These are phyloP conservation scores for Bombus balteatus DNA, from an alignment of 1,140 invertebrate genomes.

Conservation along the genomic window DNA sequence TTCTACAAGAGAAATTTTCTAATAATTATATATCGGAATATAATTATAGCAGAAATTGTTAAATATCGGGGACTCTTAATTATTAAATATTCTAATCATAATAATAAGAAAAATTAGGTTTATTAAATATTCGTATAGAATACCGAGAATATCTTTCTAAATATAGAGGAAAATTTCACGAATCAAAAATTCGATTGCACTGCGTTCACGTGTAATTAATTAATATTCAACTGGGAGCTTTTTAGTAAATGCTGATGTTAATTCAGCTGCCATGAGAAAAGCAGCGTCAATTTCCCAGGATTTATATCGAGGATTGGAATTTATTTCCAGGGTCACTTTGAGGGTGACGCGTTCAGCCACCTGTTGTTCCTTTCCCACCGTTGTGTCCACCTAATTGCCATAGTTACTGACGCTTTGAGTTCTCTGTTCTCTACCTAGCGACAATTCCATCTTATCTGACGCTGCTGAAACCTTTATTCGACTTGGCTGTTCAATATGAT, in stretches of 20 bases:
- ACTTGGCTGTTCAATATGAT: too few relatives aligned
- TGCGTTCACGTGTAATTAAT: background rate
- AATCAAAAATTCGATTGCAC: background rate
- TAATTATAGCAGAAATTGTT: too few relatives aligned
- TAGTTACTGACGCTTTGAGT: background rate
- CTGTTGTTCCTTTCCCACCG: conserved; percentile 29
- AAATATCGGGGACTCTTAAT: too few relatives aligned
- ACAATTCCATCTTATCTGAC: background rate
- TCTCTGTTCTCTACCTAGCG: background rate
- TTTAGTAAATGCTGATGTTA: background rate
- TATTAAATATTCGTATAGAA: too few relatives aligned
- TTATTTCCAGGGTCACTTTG: background rate
- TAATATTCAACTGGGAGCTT: background rate
- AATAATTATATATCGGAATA: too few relatives aligned
- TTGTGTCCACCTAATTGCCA: background rate
- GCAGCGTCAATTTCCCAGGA: background rate
- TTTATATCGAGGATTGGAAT: conserved; percentile 2
- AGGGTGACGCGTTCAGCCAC: conserved; percentile 25
- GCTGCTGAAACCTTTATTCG: background rate
- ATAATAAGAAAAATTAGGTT: too few relatives aligned
- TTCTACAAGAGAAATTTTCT: too few relatives aligned
- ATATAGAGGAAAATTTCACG: background rate
- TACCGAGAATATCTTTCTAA: background rate
- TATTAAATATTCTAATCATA: too few relatives aligned
- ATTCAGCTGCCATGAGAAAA: background rate